Evolutionary conservation across 2,113 vertebrate species (phyloP).

Genomic region (Gadus chalcogrammus): DNA sequence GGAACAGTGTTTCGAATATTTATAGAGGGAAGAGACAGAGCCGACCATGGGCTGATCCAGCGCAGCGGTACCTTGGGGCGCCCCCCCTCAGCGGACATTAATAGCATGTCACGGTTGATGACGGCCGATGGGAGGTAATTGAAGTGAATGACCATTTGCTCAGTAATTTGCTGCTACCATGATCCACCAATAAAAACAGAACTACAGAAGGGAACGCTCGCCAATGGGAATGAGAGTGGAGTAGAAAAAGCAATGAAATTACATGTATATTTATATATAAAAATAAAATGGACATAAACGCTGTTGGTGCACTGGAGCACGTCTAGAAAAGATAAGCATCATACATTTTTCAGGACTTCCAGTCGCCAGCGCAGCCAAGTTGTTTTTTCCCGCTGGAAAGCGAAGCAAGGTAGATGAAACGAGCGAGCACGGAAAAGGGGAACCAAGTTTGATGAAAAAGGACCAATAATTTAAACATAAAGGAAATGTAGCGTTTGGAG

Average conservation of each 20-base stretch:
- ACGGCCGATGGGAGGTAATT: constrained; percentile 62
- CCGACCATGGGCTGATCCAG: too few relatives aligned
- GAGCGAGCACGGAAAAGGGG: constrained; percentile 43
- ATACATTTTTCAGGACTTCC: constrained; percentile 72
- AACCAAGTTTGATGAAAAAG: constrained; percentile 74
- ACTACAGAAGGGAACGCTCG: constrained; percentile 59
- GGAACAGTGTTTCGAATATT: too few relatives aligned
- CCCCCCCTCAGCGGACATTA: constrained; percentile 59
- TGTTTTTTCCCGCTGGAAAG: constrained; percentile 63
- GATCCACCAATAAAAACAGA: constrained; percentile 57
- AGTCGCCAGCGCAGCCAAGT: constrained; percentile 62
- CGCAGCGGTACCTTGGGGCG: too few relatives aligned
- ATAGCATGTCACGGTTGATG: constrained; percentile 66
- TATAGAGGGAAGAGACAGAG: too few relatives aligned
- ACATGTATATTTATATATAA: background rate
- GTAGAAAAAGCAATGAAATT: background rate
- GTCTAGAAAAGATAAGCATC: constrained; percentile 72
- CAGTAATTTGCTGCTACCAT: constrained; percentile 72
- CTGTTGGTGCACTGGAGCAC: constrained; percentile 56
- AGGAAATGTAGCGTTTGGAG: constrained; percentile 71
- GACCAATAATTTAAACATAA: constrained; percentile 77
- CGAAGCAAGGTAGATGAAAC: constrained; percentile 68
- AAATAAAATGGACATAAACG: constrained; percentile 28
- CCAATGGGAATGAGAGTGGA: constrained; percentile 33
- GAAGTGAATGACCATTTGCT: constrained; percentile 70